phyloP scores from a whole-genome alignment of 1,140 invertebrate genomes.

The Drosophila navojoa region DNA sequence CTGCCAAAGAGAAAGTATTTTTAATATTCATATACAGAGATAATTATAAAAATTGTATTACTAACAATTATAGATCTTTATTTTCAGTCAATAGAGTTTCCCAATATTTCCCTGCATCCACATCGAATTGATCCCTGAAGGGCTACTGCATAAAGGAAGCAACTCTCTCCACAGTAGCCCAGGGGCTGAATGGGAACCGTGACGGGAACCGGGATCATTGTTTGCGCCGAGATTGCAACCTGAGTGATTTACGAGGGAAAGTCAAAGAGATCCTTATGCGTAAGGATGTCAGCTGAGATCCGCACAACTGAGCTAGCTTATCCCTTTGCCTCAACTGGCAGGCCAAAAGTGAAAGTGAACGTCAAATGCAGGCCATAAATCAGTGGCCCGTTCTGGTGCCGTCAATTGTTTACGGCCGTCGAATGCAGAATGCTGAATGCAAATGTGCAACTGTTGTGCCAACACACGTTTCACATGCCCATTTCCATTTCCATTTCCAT shows the following conservation, averaged over 20 bases:
- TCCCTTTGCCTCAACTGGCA: conserved; percentile 25
- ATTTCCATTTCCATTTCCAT: neutral
- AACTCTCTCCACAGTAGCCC: conserved; percentile 32
- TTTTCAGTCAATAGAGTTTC: no score
- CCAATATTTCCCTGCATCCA: no score
- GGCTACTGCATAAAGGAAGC: neutral
- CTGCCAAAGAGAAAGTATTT: neutral
- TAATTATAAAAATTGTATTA: no score
- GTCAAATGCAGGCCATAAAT: conserved; percentile 65
- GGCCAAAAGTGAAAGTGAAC: conserved; percentile 64
- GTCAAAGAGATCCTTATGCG: conserved; percentile 28
- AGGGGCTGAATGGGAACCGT: neutral
- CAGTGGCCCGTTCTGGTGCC: conserved; percentile 27
- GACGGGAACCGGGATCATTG: conserved; percentile 37
- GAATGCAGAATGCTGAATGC: conserved; percentile 39
- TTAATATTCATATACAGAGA: no score
- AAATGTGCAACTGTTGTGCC: conserved; percentile 62
- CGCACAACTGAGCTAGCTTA: conserved; percentile 32
- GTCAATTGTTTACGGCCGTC: conserved; percentile 20
- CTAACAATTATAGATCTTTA: no score
- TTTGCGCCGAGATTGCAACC: conserved; percentile 36
- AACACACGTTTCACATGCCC: conserved; percentile 54
- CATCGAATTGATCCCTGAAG: neutral
- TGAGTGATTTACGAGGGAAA: conserved; percentile 74
- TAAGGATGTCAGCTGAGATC: conserved; percentile 26